Conservation (phyloP, 2,797 vertebrate species). For the Yasuhikotakia modesta region DNA sequence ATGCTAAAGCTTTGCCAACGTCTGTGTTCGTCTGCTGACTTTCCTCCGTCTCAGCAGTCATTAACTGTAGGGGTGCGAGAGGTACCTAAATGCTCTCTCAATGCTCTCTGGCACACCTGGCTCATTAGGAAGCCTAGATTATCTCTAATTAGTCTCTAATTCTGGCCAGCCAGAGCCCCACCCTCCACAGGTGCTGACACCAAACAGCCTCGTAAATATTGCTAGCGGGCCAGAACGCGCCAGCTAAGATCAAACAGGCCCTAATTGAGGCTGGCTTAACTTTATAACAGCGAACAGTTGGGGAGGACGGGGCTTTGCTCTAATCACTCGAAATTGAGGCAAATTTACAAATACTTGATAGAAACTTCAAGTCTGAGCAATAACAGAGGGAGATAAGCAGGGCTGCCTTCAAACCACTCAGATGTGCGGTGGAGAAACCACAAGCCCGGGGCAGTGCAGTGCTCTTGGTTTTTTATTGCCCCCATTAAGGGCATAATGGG, state of each 20-base stretch:
- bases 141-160: constrained; percentile 76
- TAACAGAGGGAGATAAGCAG: constrained; percentile 31
- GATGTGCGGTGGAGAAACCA: background rate
- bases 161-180: constrained; percentile 66
- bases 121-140: constrained; percentile 69
- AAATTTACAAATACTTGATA: constrained; percentile 49
- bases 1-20: constrained; percentile 2
- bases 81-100: constrained; percentile 29
- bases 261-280: constrained; percentile 76
- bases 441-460: background rate
- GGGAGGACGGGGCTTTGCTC: constrained; percentile 58
- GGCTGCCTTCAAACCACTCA: background rate
- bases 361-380: constrained; percentile 52
- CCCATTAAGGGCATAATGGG: constrained; percentile 70
- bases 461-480: constrained; percentile 56
- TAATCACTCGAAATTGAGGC: constrained; percentile 45
- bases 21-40: background rate
- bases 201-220: constrained; percentile 62
- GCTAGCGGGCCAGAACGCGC: constrained; percentile 56
- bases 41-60: constrained; percentile 15
- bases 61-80: constrained; percentile 21
- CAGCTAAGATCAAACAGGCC: constrained; percentile 70
- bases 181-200: constrained; percentile 64
- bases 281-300: constrained; percentile 69
- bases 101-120: constrained; percentile 68